Evolutionary conservation across 1,140 invertebrate genomes (phyloP).

Genomic region (Drosophila oshimai): DNA sequence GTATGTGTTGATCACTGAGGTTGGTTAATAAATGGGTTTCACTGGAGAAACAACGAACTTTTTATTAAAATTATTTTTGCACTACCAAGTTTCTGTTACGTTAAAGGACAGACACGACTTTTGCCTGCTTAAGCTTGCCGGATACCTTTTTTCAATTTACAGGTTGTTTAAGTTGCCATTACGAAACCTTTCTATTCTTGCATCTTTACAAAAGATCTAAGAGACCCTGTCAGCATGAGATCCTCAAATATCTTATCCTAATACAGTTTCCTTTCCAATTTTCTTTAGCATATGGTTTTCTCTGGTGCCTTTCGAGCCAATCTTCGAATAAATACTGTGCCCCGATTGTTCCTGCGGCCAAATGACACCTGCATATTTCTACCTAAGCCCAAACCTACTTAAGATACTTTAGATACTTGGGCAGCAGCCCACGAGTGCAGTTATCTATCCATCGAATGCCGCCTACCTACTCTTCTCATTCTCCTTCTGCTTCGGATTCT

Average conservation of each 20-base stretch:
- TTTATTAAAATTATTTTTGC: too few species aligned
- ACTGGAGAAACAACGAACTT: too few species aligned
- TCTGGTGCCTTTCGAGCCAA: neutral
- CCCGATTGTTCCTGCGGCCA: constrained; percentile 9
- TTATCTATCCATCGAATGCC: constrained; percentile 34
- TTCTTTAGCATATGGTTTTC: constrained; percentile 15
- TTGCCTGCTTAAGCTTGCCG: neutral
- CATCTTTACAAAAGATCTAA: constrained; percentile 13
- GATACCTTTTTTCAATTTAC: too few species aligned
- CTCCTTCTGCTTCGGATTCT: constrained; percentile 19
- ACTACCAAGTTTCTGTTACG: too few species aligned
- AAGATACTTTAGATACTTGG: constrained; percentile 41
- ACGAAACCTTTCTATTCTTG: neutral
- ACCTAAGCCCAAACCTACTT: constrained; percentile 43
- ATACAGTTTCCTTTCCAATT: constrained; percentile 24
- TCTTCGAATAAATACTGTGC: constrained; percentile 14
- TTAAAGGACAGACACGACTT: too few species aligned
- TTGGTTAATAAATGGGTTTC: neutral
- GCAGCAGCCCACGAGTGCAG: constrained; percentile 39
- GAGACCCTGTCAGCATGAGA: constrained; percentile 20
- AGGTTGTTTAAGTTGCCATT: neutral
- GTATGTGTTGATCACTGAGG: constrained; percentile 1
- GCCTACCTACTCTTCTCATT: constrained; percentile 28
- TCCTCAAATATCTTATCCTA: constrained; percentile 25
- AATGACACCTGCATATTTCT: constrained; percentile 46